A percentile compares a stretch with the other conserved stretches of the same genome.
Evolutionary conservation across 2,113 vertebrate genomes (phyloP).

Genomic region (Lontra canadensis): DNA sequence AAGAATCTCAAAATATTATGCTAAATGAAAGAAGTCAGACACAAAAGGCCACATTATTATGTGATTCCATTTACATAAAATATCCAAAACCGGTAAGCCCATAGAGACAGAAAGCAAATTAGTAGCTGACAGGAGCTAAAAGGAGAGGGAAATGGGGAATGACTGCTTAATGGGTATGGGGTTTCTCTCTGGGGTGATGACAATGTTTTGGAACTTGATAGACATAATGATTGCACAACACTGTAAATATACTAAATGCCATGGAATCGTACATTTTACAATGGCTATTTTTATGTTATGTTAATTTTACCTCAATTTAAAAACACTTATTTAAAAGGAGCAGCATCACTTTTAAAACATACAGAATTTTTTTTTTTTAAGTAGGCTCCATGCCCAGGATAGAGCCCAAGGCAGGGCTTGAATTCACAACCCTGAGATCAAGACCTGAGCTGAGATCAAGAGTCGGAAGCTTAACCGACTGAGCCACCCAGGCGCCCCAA

Average conservation of each 20-base stretch:
- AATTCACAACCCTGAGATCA: neutral
- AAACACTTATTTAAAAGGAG: slow-evolving; percentile 43
- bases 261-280: slow-evolving; percentile 29
- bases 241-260: slow-evolving; percentile 35
- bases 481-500: neutral
- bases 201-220: slow-evolving; percentile 44
- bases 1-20: slow-evolving; percentile 51
- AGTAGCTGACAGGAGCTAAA: neutral
- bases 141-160: neutral
- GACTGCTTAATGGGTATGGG: neutral
- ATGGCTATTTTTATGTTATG: slow-evolving; percentile 23
- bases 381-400: neutral
- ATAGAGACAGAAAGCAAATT: slow-evolving; percentile 50
- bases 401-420: neutral
- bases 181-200: neutral
- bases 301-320: slow-evolving; percentile 27
- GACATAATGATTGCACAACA: neutral
- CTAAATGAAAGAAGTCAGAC: slow-evolving; percentile 51
- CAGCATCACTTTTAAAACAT: neutral
- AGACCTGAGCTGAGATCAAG: neutral
- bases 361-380: neutral
- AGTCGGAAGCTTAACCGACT: neutral
- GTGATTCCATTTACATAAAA: slow-evolving; percentile 39
- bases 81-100: slow-evolving; percentile 37
- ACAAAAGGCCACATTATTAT: slow-evolving; percentile 40